Evolutionary conservation across 2,113 vertebrate genomes (phyloP).

Genomic region (Anarrhichthys ocellatus): DNA sequence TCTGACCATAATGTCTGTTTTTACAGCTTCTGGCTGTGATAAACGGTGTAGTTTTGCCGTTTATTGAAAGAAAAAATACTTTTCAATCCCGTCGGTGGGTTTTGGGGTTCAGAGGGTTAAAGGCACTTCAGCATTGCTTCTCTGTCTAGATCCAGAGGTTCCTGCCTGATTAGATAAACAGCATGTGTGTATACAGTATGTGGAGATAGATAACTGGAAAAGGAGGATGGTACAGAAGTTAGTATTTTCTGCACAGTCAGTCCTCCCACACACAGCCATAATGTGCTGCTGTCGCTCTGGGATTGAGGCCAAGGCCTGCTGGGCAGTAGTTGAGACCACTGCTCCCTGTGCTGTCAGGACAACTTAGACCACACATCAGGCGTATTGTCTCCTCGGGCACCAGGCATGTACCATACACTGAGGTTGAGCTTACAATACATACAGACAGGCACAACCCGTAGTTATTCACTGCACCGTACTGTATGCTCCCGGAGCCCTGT

Average conservation of each 20-base stretch:
- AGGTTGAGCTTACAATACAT: neutral
- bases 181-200: neutral
- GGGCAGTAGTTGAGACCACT: constrained; percentile 19
- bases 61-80: too few relatives aligned
- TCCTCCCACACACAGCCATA: constrained; percentile 10
- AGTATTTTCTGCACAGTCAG: neutral
- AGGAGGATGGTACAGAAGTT: too few relatives aligned
- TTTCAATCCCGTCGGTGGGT: too few relatives aligned
- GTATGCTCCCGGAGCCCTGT: neutral
- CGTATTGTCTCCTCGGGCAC: constrained; percentile 19
- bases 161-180: neutral
- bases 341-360: constrained; percentile 48
- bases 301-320: constrained; percentile 18
- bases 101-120: too few relatives aligned
- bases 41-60: too few relatives aligned
- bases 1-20: too few relatives aligned
- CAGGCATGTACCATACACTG: neutral
- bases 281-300: constrained; percentile 12
- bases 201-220: neutral
- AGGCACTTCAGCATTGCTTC: too few relatives aligned
- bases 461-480: neutral
- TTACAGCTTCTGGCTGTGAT: too few relatives aligned
- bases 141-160: too few relatives aligned
- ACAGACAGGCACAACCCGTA: neutral
- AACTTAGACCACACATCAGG: constrained; percentile 15